These are phyloP conservation scores for Sinocyclocheilus anophthalmus DNA, from an alignment of 2,113 vertebrate genomes.

Conservation along the genomic window DNA sequence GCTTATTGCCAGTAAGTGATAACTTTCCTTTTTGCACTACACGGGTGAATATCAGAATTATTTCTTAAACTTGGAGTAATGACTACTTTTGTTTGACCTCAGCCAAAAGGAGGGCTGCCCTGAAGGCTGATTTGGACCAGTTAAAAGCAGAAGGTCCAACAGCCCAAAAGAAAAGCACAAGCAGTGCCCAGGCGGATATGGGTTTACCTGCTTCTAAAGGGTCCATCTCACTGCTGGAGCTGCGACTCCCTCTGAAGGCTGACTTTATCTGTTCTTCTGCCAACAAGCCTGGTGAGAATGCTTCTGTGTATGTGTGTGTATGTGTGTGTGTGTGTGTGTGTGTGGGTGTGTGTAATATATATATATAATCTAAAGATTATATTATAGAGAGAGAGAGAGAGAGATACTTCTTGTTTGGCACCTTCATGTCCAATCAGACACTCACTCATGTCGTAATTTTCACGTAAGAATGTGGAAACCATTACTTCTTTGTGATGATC, in stretches of 20 bases:
- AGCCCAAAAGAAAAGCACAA: conserved; percentile 68
- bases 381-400: too few species aligned
- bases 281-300: conserved; percentile 84
- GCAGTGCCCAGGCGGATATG: conserved; percentile 46
- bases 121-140: conserved; percentile 85
- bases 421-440: neutral
- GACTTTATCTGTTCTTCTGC: conserved; percentile 89
- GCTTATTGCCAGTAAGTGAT: conserved; percentile 87
- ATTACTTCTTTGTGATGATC: conserved; percentile 90
- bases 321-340: too few species aligned
- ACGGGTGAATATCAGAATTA: neutral
- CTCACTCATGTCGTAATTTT: neutral
- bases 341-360: too few species aligned
- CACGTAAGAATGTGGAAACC: conserved; percentile 83
- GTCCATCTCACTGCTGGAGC: conserved; percentile 86
- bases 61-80: neutral
- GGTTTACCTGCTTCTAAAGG: conserved; percentile 81
- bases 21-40: neutral
- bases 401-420: neutral
- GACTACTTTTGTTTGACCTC: neutral
- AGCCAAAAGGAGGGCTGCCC: conserved; percentile 87
- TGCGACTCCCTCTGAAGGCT: conserved; percentile 92
- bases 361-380: too few species aligned
- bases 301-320: neutral
- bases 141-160: conserved; percentile 81